These are phyloP conservation scores for Nephrocerus scutellatus DNA, from an alignment of 2,888 invertebrate genomes.

Conservation along the genomic window DNA sequence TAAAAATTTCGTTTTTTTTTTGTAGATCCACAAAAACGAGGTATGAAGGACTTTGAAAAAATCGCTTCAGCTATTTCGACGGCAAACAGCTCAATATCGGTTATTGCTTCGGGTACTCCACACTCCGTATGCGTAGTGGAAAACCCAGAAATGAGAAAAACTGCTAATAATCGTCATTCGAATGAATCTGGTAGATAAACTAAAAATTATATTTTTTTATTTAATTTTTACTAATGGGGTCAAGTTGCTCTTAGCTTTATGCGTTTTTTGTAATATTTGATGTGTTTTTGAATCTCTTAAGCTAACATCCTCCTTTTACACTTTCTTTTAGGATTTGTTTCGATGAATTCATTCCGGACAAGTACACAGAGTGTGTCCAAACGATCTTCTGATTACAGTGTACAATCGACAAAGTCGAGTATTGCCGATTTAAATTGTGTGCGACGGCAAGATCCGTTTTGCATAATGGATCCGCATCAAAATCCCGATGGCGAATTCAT, in stretches of 20 bases:
- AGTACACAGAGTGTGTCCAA: conserved; percentile 57
- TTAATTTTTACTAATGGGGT: background rate
- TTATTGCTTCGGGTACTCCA: no score
- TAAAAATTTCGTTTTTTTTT: no score
- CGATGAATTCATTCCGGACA: conserved; percentile 57
- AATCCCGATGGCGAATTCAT: conserved; percentile 18
- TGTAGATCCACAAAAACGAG: no score
- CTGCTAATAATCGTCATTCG: conserved; percentile 42
- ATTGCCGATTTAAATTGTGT: conserved; percentile 20
- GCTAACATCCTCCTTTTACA: background rate
- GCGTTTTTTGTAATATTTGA: background rate
- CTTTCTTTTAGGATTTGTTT: conserved; percentile 53
- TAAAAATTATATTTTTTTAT: conserved; percentile 1
- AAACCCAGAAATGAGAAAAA: conserved; percentile 42
- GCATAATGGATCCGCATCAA: no score
- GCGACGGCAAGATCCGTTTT: no score
- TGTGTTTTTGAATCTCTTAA: no score
- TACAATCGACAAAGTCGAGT: conserved; percentile 32
- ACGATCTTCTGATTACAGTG: conserved; percentile 56
- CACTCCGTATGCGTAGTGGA: conserved; percentile 25
- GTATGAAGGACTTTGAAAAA: conserved; percentile 21
- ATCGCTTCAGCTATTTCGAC: conserved; percentile 19
- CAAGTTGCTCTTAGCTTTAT: background rate
- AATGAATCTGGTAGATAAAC: conserved; percentile 45
- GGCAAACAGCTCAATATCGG: no score